Evolutionary conservation across 2,113 vertebrate genomes (phyloP), one percentile per base, ranked within the genome.

Genomic region (Trogon surrucura): DNA sequence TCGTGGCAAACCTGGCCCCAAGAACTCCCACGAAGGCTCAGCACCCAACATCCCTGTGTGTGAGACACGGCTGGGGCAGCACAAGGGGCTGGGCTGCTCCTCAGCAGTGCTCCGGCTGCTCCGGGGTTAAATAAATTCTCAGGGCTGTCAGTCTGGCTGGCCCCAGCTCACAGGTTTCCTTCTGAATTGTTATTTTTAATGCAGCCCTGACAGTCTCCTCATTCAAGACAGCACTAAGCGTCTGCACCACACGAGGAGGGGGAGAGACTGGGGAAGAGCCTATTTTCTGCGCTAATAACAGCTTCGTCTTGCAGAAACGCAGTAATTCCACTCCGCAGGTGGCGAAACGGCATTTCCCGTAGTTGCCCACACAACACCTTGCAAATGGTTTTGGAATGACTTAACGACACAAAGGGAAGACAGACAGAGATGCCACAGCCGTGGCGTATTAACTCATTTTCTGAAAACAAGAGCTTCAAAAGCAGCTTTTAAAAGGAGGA

Each of bases 161-260:
- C 19, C 50, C 0, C 1, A 82, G 47, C 58, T 89, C 71, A 73
- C 26, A 27, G 54, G 71, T 44, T 94, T 82, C 82, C 57, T 20
- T 92, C 34, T 23, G 26, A 89, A 47, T 13, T 72, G 79, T 77
- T 88, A 75, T 97, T 96, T 92, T 93, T 84, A 83, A 50, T 60
- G 80, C 51, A 48, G 58, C 67, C 73, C 50, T 57, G 80, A 84
- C 73, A 79, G 74, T 13, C 36, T 94, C 83, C 53, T 89, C 85
- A 83, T 77, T 79, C 80, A 96, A 91, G 88, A 29, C 2, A 84
- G 57, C 32, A 19, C 44, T 29, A 48, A 83, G 67, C 30, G 71
- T 50, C 50, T 85, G 29, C 34, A 66, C 25, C 36, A 32, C 47
- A 34, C 11, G 41, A 41, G 11, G 13, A 32, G 56, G 44, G 67